Evolutionary conservation across 92 coral and sea anemone species (phyloP), one percentile per base, ranked within the genome.

Genomic region (Porites rus): DNA sequence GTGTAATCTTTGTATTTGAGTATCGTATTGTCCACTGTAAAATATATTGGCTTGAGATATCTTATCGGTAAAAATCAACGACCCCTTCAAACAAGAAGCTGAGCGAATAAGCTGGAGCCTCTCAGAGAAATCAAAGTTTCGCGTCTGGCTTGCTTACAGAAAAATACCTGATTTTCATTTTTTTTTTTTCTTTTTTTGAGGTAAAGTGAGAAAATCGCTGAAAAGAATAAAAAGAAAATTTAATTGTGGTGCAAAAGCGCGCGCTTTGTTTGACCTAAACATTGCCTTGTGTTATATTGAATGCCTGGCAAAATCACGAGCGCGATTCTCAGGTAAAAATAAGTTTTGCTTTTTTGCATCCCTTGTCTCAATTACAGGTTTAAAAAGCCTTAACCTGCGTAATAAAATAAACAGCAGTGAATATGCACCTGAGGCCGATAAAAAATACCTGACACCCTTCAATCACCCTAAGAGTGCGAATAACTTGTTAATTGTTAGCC

Each of bases 401-500:
- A 88, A 94, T 93, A 88, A 92, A 93, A 94, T 90, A 86, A 92
- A 93, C 87, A 85, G 89, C 87, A 84, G 82, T 75, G 64, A 86
- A 88, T 80, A 90, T 85, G 82, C 90, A 92, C 84, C 90, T 78
- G 89, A 88, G 83, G 74, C 81, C 65, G 84, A 78, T 86, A 85
- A 86, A 83, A 82, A 88, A 79, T 83, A 56, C 80, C 87, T 94
- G 96, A 79, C 98, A 91, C 90, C 95, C 81, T 81, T 70, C 90
- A 94, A 90, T 86, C 98, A 92, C 96, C 83, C 84, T 66, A 82
- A 86, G 93, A 89, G 98, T 92, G 98, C 81, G 90, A 94, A 92
- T 92, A 92, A 91, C 92, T 86, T 90, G 98, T 93, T 94, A 94
- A 94, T 94, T 93, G 98, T 90, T 94, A 92, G 98, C 83, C 92